Percentiles rank a stretch among this genome's conserved stretches.
These are phyloP conservation scores for Autographa gamma DNA, from an alignment of 2,888 invertebrate genomes.

Conservation along the genomic window DNA sequence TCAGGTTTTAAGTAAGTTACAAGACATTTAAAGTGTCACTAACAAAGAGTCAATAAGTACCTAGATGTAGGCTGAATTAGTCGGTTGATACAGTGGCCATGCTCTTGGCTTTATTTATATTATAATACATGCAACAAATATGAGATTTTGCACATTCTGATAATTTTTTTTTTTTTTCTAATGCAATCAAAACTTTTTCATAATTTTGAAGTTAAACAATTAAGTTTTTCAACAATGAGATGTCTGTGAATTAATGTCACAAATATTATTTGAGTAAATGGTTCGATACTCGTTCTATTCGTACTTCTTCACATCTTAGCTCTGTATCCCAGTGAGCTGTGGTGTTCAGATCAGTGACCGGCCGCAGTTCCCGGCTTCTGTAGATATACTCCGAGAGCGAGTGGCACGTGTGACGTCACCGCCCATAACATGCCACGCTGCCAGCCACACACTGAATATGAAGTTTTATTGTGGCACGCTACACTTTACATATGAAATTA, in stretches of 20 bases:
- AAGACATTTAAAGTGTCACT: conserved; percentile 7
- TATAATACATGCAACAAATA: too few relatives aligned
- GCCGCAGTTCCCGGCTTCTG: neutral
- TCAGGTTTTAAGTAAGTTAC: conserved; percentile 8
- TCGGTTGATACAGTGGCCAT: neutral
- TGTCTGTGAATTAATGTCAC: too few relatives aligned
- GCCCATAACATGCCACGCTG: neutral
- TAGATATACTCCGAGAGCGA: neutral
- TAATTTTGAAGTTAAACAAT: too few relatives aligned
- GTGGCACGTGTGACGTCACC: conserved; percentile 1
- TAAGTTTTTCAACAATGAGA: too few relatives aligned
- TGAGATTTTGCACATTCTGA: too few relatives aligned
- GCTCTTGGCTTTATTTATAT: neutral
- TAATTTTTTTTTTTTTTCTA: too few relatives aligned
- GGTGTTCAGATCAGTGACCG: neutral
- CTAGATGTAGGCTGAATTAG: neutral
- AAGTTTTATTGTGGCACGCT: conserved; percentile 7
- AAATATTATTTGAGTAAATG: neutral
- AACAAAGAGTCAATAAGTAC: neutral
- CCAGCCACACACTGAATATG: neutral
- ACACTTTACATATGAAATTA: conserved; percentile 4
- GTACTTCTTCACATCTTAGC: neutral
- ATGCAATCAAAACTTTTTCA: too few relatives aligned
- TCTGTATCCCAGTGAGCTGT: neutral
- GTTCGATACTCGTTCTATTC: neutral